phyloP scores from a whole-genome alignment of 2,113 vertebrate species.

The Talpa occidentalis region DNA sequence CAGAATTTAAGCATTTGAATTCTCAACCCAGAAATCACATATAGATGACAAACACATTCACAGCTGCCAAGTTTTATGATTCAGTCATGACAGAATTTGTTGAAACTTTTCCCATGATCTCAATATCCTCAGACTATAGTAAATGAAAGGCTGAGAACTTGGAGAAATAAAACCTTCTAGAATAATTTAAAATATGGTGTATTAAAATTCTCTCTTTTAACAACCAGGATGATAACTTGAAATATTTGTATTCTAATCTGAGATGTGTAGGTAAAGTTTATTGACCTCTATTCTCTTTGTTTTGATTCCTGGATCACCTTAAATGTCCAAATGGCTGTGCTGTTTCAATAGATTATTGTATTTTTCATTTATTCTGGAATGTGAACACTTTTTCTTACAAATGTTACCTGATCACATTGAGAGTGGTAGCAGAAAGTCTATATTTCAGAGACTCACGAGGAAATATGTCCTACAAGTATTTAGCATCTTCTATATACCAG shows the following conservation, averaged over 20 bases:
- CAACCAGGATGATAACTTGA: background rate
- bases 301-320: background rate
- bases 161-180: constrained; percentile 50
- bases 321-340: background rate
- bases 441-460: background rate
- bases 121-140: constrained; percentile 79
- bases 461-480: background rate
- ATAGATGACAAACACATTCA: constrained; percentile 47
- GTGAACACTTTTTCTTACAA: background rate
- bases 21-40: constrained; percentile 56
- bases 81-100: constrained; percentile 80
- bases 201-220: constrained; percentile 12
- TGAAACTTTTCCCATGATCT: constrained; percentile 86
- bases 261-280: background rate
- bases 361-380: background rate
- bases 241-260: background rate
- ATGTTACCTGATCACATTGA: background rate
- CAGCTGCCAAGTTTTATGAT: constrained; percentile 82
- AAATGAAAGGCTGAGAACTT: constrained; percentile 56
- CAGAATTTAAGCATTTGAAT: constrained; percentile 65
- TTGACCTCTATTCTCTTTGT: background rate
- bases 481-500: background rate
- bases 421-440: background rate
- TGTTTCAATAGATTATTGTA: background rate
- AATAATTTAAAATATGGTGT: constrained; percentile 58